These are phyloP conservation scores for Balaeniceps rex DNA, from an alignment of 2,113 vertebrate genomes.

Conservation along the genomic window DNA sequence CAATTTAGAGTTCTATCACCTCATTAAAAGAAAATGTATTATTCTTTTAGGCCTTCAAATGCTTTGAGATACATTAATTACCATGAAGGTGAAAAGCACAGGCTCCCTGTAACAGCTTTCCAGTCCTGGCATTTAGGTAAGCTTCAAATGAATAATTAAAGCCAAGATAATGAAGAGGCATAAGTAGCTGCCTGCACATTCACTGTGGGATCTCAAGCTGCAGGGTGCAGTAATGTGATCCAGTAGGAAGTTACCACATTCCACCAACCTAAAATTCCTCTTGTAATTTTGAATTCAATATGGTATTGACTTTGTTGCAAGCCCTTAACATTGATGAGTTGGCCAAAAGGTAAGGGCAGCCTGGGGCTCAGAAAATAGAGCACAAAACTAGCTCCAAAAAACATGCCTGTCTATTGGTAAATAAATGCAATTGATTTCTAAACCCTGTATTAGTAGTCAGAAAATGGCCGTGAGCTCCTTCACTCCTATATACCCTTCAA, in stretches of 20 bases:
- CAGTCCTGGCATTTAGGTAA: background rate
- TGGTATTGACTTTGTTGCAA: background rate
- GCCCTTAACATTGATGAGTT: background rate
- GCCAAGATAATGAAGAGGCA: background rate
- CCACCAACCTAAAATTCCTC: background rate
- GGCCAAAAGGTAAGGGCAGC: background rate
- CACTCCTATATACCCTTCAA: background rate
- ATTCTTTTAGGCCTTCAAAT: background rate
- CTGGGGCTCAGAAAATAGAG: background rate
- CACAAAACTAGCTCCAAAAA: background rate
- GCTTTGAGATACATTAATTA: background rate
- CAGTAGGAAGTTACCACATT: background rate
- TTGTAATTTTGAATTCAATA: background rate
- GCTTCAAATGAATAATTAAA: conserved; percentile 12
- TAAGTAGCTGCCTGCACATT: background rate
- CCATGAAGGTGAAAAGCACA: background rate
- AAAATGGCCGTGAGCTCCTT: background rate
- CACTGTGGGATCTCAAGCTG: background rate
- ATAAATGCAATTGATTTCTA: background rate
- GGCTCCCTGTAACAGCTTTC: background rate
- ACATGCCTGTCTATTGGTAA: background rate
- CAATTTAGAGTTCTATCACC: background rate
- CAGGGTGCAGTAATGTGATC: background rate
- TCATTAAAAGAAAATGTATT: conserved; percentile 3
- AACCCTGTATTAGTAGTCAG: background rate